Conservation (phyloP, 2,113 vertebrate genomes). For the Cyanoramphus novaezelandiae region DNA sequence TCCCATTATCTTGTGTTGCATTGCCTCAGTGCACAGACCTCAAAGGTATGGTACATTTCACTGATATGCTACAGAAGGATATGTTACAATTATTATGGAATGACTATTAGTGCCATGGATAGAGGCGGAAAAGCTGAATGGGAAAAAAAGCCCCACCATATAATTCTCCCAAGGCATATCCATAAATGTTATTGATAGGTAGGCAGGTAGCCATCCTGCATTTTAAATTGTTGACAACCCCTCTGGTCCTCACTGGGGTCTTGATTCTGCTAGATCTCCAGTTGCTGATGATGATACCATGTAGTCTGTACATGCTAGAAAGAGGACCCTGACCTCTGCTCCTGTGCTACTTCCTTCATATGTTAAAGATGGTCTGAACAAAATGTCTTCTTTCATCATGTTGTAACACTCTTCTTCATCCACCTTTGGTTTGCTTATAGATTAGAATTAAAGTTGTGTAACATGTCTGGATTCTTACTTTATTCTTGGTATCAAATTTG, state of each 20-base stretch:
- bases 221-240: neutral
- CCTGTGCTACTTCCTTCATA: neutral
- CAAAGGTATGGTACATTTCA: neutral
- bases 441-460: neutral
- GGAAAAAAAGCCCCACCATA: neutral
- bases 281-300: neutral
- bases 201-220: neutral
- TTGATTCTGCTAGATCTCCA: neutral
- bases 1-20: slow-evolving; percentile 3
- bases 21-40: slow-evolving; percentile 14
- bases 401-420: neutral
- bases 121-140: neutral
- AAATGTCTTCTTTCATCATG: neutral
- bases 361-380: neutral
- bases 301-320: neutral
- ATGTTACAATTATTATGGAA: neutral
- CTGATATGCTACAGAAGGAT: neutral
- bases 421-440: neutral
- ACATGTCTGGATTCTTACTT: neutral
- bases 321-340: neutral
- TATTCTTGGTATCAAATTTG: neutral
- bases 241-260: neutral
- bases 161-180: neutral
- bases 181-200: neutral
- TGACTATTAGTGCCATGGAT: neutral